Base-by-base conservation (phyloP, 2,888 invertebrate species). In the Tinea semifulvella region DNA sequence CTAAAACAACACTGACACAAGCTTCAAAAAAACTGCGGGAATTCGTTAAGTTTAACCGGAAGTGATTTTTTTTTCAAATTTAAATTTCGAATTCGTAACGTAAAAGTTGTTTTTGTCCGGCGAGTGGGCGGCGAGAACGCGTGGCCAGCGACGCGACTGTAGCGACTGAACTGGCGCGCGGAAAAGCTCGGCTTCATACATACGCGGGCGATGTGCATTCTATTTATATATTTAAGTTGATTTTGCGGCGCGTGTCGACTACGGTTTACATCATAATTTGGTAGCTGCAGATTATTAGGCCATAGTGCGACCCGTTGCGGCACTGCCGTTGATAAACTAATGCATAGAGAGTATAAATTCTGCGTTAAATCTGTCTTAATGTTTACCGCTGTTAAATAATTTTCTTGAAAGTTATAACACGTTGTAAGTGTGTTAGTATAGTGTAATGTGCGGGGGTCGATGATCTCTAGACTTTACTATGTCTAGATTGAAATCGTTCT, bases 161-260 rank as follows among this genome's bases (percentile, higher is more conserved):
- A 66, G 56, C 70, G 70, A 74, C 75, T 75, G 73, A 59, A 61
- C 63, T 62, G 61, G 58, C 62, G n/a, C 27, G n/a, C 72, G 65
- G 65, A 65, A 68, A 71, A 74, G 73, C 70, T 73, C 73, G 64
- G 73, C 70, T 72, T 63, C 69, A 70, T 63, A 67, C 72, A 70
- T 68, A 68, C 65, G 63, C 61, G 59, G 59, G 63, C 60, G 68
- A 69, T 71, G 73, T 76, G 73, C 74, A 74, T 61, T 68, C 77
- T 79, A 79, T 79, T 79, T 74, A 72, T 76, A 77, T 72, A 63
- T 55, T 66, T 75, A 75, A 76, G 71, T 76, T 75, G 70, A 63
- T 58, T 62, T 63, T 57, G 57, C 61, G 62, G 63, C 63, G 70
- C 69, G 67, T 72, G 72, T 72, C 59, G 56, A 53, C 48, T 56